Evolutionary conservation across 2,888 invertebrate species (phyloP).

Genomic region (Agonopterix arenella): DNA sequence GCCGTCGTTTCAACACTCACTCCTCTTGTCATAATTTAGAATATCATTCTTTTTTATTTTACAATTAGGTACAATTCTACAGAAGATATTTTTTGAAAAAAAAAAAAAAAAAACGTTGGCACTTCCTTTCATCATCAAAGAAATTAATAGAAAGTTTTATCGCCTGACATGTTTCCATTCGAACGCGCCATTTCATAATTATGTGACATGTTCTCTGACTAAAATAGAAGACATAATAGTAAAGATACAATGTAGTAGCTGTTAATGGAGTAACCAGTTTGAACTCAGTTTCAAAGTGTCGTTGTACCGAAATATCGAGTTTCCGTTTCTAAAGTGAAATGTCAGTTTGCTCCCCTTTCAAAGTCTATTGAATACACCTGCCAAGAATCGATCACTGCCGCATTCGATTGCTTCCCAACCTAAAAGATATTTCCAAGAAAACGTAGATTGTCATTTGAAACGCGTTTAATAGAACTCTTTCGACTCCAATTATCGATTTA

Average conservation of each 20-base stretch:
- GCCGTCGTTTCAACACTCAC: too few species aligned
- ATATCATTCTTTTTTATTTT: too few species aligned
- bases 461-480: conserved; percentile 9
- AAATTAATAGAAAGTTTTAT: conserved; percentile 3
- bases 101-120: background rate
- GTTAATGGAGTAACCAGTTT: conserved; percentile 6
- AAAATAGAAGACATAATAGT: conserved; percentile 4
- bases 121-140: conserved; percentile 10
- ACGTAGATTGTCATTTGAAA: conserved; percentile 12
- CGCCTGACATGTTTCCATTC: conserved; percentile 12
- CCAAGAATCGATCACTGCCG: conserved; percentile 16
- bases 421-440: conserved; percentile 8
- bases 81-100: too few species aligned
- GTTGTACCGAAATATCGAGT: conserved; percentile 12
- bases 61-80: too few species aligned
- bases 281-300: conserved; percentile 12
- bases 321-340: conserved; percentile 8
- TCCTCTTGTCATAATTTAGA: too few species aligned
- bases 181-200: conserved; percentile 13
- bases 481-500: background rate
- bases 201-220: conserved; percentile 5
- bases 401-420: conserved; percentile 12
- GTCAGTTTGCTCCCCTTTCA: conserved; percentile 4
- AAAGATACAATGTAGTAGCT: conserved; percentile 5
- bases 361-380: conserved; percentile 9